Percentiles rank a stretch among this genome's conserved stretches.
These are phyloP conservation scores for Ophthalmolycus amberensis DNA, from an alignment of 2,113 vertebrate species.

Conservation along the genomic window DNA sequence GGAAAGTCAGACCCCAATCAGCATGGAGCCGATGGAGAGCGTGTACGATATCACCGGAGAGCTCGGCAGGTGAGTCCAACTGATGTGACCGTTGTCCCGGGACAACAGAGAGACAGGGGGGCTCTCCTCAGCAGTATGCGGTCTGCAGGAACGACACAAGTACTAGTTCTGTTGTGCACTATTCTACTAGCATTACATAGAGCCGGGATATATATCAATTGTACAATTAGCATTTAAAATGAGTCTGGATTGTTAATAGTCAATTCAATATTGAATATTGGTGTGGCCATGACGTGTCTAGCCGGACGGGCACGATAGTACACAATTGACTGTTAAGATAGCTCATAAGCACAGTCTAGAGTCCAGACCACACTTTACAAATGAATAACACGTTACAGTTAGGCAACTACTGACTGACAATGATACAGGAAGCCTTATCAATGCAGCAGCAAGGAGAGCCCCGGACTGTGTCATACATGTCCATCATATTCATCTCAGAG, in stretches of 20 bases:
- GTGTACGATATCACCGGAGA: constrained; percentile 89
- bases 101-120: background rate
- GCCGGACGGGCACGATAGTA: background rate
- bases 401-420: background rate
- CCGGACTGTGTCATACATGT: background rate
- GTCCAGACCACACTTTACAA: background rate
- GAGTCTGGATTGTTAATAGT: background rate
- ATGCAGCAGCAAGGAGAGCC: background rate
- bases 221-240: background rate
- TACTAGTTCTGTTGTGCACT: background rate
- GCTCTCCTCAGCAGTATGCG: background rate
- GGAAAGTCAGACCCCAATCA: constrained; percentile 87
- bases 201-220: background rate
- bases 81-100: background rate
- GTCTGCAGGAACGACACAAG: background rate
- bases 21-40: constrained; percentile 85
- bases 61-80: constrained; percentile 88
- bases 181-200: background rate
- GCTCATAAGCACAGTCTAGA: background rate
- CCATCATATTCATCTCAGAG: background rate
- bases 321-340: background rate
- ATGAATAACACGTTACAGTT: background rate
- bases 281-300: background rate
- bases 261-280: too few relatives aligned
- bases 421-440: background rate